Evolutionary conservation across 64 coral and sea anemone species (phyloP), one percentile per base, ranked within the genome.

Genomic region (Porites australiensis): DNA sequence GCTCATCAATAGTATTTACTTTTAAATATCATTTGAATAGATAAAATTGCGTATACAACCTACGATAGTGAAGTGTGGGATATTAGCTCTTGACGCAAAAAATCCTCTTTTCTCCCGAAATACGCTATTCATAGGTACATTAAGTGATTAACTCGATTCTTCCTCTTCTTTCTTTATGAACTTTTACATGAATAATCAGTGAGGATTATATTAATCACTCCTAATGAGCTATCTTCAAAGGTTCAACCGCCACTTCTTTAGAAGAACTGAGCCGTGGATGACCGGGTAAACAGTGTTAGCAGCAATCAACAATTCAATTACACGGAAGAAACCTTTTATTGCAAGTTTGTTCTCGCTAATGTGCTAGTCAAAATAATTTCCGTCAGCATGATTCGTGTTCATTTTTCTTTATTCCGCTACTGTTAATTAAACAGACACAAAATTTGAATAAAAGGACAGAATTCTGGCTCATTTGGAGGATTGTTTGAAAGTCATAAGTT

Each of bases 341-440:
- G 78, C 47, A 62, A 46, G 79, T 83, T 83, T 64, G 58, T 49
- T 83, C 46, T 83, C 16, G 16, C 15, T 83, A 83, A 83, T 83
- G 79, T 19, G 18, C 27, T n/a, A 15, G 79, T 48, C 59, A 83
- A 66, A 19, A 83, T 12, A n/a, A 50, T 83, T 83, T 83, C 61
- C 79, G 59, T 66, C 58, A 64, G 45, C 43, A 44, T 46, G 44
- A 82, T 82, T 48, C 14, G 27, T 5, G 16, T 48, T 8, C 60
- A 13, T 83, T 65, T 20, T 45, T 27, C 10, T 65, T 43, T n/a
- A 19, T 8, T 18, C 2, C 45, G 27, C 63, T 49, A 20, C 20
- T 58, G 21, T 58, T 58, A 3, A 58, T 23, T 61, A 58, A 60
- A 43, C 11, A 6, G 12, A 8, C 10, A 20, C 20, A 10, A 21